Evolutionary conservation across 2,113 vertebrate genomes (phyloP), one percentile per base, ranked within the genome.

Genomic region (Pavo muticus): DNA sequence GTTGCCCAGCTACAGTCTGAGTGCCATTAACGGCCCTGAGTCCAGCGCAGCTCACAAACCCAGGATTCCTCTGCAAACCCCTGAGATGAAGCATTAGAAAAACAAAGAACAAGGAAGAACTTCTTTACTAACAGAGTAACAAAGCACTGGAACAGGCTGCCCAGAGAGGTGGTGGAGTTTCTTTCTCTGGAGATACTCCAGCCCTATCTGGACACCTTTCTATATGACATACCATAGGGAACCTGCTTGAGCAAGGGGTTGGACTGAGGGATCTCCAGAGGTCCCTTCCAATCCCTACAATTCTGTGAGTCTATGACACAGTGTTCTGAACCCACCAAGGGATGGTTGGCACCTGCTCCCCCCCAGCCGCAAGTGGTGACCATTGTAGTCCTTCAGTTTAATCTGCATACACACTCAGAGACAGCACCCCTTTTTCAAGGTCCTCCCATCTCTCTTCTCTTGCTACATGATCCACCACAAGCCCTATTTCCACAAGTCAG

Each of bases 81-180:
- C 50, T 0, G 0, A 88, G 16, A 56, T 5, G 37, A 45, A 10
- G 32, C 1, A 0, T 6, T 4, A 64, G 42, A 35, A 14, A 50
- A 91, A 40, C 35, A 54, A 52, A 84, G 11, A 8, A 11, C 2
- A 1, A 54, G 15, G 52, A 54, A 54, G 52, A 54, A 29, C 27
- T 54, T 54, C 52, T 17, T 54, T 17, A 54, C 27, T 54, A 27
- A 54, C 52, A 30, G 52, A 30, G 27, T 17, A 27, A 54, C 52
- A 29, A 54, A 54, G 52, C 52, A 54, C 52, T 54, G 52, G 27
- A 54, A 30, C 52, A 54, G 52, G 27, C 27, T 30, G 27, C 52
- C 15, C 52, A 54, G 52, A 30, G 52, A 30, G 27, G 52, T 54
- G 52, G 52, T 16, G 52, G 52, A 54, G 27, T 29, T 54, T 54